Evolutionary conservation across 2,888 invertebrate genomes (phyloP).

Genomic region (Deilephila elpenor): DNA sequence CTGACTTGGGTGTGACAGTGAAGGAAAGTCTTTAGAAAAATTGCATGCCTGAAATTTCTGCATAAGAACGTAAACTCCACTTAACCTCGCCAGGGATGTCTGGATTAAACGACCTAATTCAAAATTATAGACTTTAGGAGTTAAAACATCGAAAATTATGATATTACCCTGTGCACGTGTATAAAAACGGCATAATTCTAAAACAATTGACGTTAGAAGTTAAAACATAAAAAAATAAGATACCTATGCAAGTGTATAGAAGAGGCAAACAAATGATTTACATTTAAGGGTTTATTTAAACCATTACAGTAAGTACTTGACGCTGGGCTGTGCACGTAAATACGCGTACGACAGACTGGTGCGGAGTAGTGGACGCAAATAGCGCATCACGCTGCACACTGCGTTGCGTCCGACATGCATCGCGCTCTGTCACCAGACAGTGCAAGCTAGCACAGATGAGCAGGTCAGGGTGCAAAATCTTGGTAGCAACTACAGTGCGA

Average conservation of each 20-base stretch:
- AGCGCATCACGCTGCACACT: constrained; percentile 20
- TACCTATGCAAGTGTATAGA: too few species aligned
- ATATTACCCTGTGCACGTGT: too few species aligned
- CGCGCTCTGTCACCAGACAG: background rate
- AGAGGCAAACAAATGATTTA: background rate
- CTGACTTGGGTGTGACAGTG: too few species aligned
- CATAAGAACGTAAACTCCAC: too few species aligned
- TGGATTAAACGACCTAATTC: too few species aligned
- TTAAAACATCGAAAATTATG: too few species aligned
- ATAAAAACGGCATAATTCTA: background rate
- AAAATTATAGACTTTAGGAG: too few species aligned
- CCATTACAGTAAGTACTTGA: background rate
- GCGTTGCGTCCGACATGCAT: background rate
- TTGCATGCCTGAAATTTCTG: too few species aligned
- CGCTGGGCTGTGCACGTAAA: constrained; percentile 43
- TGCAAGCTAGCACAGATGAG: background rate
- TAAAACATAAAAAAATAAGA: too few species aligned
- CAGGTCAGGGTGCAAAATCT: background rate
- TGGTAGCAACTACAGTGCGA: background rate
- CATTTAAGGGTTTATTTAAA: background rate
- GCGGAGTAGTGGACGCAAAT: constrained; percentile 32
- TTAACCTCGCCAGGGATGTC: too few species aligned
- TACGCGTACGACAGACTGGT: constrained; percentile 55
- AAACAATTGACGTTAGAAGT: too few species aligned
- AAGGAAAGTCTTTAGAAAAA: too few species aligned